Base-by-base conservation (phyloP, 2,888 invertebrate species). In the Apeira syringaria region DNA sequence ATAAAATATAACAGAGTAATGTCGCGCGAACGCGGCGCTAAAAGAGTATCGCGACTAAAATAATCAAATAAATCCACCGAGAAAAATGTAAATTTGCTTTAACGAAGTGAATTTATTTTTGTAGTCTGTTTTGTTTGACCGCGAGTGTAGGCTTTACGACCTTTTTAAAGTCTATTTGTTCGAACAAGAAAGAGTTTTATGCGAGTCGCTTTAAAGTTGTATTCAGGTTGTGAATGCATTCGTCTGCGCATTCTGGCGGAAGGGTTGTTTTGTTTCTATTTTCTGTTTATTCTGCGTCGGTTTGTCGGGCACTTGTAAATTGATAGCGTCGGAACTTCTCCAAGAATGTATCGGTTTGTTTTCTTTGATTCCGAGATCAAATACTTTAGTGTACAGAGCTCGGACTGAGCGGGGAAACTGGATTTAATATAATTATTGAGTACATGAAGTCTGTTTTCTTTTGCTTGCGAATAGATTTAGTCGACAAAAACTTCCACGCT, bases 71-170 rank as follows among this genome's bases (percentile, higher is more conserved):
- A 78, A 73, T 59, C 59, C 59, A 57, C 56, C 57, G 67, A 72
- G 76, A 69, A 73, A 80, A 78, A 83, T 81, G 81, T 72, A 80
- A 85, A 85, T 82, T 79, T 76, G 59, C 67, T 79, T 73, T 82
- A 82, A 85, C 83, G 81, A 84, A 80, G 75, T 68, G 69, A 69
- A 66, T 74, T 71, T 75, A 68, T 74, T 76, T 59, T 35, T 50
- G 43, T 48, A 53, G 44, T 45, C 49, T 43, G 58, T 60, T 61
- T 61, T 56, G 58, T 59, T 45, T 59, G 58, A 56, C 74, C 69
- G 60, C 68, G 50, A 66, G 58, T 70, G 60, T 64, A 65, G 60
- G 53, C 58, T 58, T 50, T 56, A 43, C 52, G 54, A 56, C 53
- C 36, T 59, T 56, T 59, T 57, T 37, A 17, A 50, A 48, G 31